Evolutionary conservation across 2,888 invertebrate species (phyloP).

Genomic region (Ecliptopera silaceata): DNA sequence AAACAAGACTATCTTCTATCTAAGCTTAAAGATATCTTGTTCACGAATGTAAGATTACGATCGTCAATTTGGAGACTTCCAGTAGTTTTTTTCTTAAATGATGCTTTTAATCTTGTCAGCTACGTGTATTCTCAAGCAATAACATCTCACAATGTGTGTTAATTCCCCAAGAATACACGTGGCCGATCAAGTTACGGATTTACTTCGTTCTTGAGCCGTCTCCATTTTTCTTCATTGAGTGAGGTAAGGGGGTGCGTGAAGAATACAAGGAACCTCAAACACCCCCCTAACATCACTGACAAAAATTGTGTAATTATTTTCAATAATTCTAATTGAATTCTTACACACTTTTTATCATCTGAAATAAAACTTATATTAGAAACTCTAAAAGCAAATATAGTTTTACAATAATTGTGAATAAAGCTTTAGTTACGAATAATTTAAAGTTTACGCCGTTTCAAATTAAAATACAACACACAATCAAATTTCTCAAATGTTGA

Average conservation of each 20-base stretch:
- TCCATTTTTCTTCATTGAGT: conserved; percentile 13
- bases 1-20: conserved; percentile 8
- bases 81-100: conserved; percentile 33
- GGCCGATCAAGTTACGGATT: conserved; percentile 88
- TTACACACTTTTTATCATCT: conserved; percentile 29
- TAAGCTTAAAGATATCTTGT: conserved; percentile 13
- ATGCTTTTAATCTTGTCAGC: conserved; percentile 88
- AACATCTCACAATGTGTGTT: conserved; percentile 97
- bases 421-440: conserved; percentile 18
- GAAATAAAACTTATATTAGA: conserved; percentile 5
- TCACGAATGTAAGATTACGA: conserved; percentile 7
- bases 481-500: conserved; percentile 13
- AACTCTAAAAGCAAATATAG: background rate
- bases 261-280: conserved; percentile 7
- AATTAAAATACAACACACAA: conserved; percentile 22
- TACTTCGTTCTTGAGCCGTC: conserved; percentile 41
- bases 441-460: conserved; percentile 5
- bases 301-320: conserved; percentile 30
- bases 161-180: conserved; percentile 99
- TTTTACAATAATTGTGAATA: conserved; percentile 30
- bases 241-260: conserved; percentile 19
- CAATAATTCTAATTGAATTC: conserved; percentile 12
- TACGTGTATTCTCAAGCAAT: conserved; percentile 99
- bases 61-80: conserved; percentile 5
- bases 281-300: conserved; percentile 17